Percentiles rank a stretch among this genome's conserved stretches.
phyloP scores from a whole-genome alignment of 2,113 vertebrate species.

The Bostrychus sinensis region DNA sequence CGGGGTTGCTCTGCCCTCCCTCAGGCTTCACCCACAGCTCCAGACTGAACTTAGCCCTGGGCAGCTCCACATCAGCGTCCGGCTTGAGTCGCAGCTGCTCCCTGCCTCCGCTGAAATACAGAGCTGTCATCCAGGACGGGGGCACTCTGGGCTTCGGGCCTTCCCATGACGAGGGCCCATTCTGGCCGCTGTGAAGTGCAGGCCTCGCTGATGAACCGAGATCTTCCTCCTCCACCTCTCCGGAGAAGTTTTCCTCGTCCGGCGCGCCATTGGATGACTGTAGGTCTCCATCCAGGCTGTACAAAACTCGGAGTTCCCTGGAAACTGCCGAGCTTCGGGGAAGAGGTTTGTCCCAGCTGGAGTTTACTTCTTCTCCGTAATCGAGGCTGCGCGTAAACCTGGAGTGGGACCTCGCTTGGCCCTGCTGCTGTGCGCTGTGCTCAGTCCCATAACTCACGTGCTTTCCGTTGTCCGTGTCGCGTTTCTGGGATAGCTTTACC shows the following conservation, averaged over 20 bases:
- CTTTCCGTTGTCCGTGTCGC: background rate
- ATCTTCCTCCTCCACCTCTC: conserved; percentile 68
- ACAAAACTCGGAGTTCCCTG: conserved; percentile 12
- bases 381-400: conserved; percentile 61
- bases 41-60: conserved; percentile 85
- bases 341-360: conserved; percentile 46
- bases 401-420: conserved; percentile 4
- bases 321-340: conserved; percentile 24
- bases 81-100: conserved; percentile 85
- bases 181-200: background rate
- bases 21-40: conserved; percentile 93
- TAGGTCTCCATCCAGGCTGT: conserved; percentile 17
- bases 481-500: conserved; percentile 5
- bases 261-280: conserved; percentile 21
- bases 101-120: conserved; percentile 87
- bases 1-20: conserved; percentile 91
- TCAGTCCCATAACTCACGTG: background rate
- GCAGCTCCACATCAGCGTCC: conserved; percentile 77
- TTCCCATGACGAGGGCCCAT: conserved; percentile 56
- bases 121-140: conserved; percentile 75
- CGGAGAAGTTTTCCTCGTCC: conserved; percentile 63
- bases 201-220: conserved; percentile 27
- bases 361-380: conserved; percentile 39
- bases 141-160: conserved; percentile 49
- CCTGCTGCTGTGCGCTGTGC: background rate